These are phyloP conservation scores for Trichacis sp. DNA, from an alignment of 2,888 invertebrate genomes.

Conservation along the genomic window DNA sequence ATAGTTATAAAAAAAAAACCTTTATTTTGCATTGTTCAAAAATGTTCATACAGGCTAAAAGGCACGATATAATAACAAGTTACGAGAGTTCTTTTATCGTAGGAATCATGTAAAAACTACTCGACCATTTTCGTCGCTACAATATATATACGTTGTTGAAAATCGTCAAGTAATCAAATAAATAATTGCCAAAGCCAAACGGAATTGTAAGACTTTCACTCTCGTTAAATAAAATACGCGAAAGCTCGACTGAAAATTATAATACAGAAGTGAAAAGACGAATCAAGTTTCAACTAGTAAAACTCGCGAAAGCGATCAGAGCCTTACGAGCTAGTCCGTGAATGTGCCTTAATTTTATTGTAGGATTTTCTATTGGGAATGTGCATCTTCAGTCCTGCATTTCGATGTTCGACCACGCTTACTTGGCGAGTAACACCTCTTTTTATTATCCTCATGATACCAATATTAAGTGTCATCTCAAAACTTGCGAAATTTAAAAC, in stretches of 20 bases:
- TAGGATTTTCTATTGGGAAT: conserved; percentile 51
- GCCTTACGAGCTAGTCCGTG: conserved; percentile 48
- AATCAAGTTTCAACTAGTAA: no score
- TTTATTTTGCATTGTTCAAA: conserved; percentile 60
- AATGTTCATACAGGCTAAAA: conserved; percentile 64
- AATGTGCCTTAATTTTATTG: conserved; percentile 51
- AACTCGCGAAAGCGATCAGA: no score
- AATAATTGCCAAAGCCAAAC: no score
- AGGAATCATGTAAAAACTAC: conserved; percentile 9
- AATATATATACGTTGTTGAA: neutral
- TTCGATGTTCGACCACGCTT: conserved; percentile 57
- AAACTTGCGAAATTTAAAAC: no score
- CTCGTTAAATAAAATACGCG: no score
- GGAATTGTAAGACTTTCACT: no score
- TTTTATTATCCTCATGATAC: no score
- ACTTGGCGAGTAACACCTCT: conserved; percentile 66
- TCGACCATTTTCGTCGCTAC: no score
- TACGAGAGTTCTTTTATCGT: conserved; percentile 54
- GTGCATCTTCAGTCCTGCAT: conserved; percentile 56
- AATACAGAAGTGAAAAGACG: no score
- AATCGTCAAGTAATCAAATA: neutral
- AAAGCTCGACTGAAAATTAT: no score
- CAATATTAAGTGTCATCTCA: no score
- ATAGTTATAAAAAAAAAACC: conserved; percentile 18
- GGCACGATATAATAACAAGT: conserved; percentile 68